Conservation (phyloP, 2,888 invertebrate genomes). For the Drosophila pseudotakahashii region DNA sequence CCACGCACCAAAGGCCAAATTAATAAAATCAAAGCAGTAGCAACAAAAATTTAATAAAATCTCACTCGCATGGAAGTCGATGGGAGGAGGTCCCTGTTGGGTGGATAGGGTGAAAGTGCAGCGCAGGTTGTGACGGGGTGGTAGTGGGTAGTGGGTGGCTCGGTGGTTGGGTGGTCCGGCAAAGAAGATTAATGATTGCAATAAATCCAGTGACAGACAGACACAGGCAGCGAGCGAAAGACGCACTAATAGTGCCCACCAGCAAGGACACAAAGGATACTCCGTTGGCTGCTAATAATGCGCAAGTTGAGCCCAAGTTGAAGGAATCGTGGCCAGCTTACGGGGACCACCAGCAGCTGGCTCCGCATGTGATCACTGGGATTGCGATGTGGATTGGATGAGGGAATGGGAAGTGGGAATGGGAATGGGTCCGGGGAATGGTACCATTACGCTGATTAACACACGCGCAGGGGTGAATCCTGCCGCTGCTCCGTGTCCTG, state of each 20-base stretch:
- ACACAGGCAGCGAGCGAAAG: slow-evolving; percentile 45
- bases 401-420: slow-evolving; percentile 34
- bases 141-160: slow-evolving; percentile 26
- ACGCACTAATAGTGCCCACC: slow-evolving; percentile 79
- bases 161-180: slow-evolving; percentile 48
- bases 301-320: slow-evolving; percentile 67
- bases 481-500: slow-evolving; percentile 15
- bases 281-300: slow-evolving; percentile 70
- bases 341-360: slow-evolving; percentile 64
- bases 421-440: slow-evolving; percentile 54
- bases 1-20: slow-evolving; percentile 70
- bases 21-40: slow-evolving; percentile 76
- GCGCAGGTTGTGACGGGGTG: slow-evolving; percentile 4
- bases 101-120: slow-evolving; percentile 47
- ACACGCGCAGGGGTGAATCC: slow-evolving; percentile 65
- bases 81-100: slow-evolving; percentile 17
- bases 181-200: slow-evolving; percentile 84
- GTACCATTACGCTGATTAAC: slow-evolving; percentile 83
- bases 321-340: slow-evolving; percentile 75
- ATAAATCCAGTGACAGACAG: slow-evolving; percentile 83
- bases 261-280: slow-evolving; percentile 80
- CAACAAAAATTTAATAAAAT: slow-evolving; percentile 76
- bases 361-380: slow-evolving; percentile 53
- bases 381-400: slow-evolving; percentile 38
- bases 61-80: slow-evolving; percentile 21